Evolutionary conservation across 1,140 invertebrate species (phyloP).

Genomic region (Xylocopa sonorina): DNA sequence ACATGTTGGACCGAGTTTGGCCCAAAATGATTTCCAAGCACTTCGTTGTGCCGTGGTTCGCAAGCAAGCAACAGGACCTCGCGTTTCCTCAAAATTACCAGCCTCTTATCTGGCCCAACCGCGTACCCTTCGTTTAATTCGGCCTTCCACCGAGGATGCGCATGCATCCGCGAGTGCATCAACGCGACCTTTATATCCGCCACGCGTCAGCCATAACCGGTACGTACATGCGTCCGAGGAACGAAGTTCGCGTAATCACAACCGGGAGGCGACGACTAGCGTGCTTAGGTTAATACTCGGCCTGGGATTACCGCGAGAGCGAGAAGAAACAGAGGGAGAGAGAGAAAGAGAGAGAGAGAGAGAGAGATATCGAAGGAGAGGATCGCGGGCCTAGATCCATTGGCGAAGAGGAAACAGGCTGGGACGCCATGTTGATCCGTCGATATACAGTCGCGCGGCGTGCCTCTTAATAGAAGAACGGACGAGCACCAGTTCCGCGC

Average conservation of each 20-base stretch:
- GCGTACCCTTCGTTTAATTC: no score
- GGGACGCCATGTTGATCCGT: conserved; percentile 55
- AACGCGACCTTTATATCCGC: conserved; percentile 40
- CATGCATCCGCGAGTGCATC: no score
- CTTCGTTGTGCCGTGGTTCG: no score
- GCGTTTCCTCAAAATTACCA: conserved; percentile 2
- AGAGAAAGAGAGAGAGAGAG: neutral
- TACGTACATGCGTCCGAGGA: conserved; percentile 36
- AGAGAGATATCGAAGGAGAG: conserved; percentile 18
- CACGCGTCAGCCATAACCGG: conserved; percentile 48
- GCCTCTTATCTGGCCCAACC: neutral
- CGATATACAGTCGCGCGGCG: neutral
- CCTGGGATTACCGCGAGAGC: conserved; percentile 49
- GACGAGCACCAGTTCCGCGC: neutral
- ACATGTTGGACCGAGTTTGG: no score
- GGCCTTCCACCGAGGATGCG: conserved; percentile 14
- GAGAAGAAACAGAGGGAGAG: conserved; percentile 1
- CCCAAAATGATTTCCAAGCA: no score
- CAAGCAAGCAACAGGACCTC: neutral
- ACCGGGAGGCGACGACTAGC: conserved; percentile 66
- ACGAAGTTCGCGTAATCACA: conserved; percentile 59
- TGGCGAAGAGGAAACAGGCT: conserved; percentile 58
- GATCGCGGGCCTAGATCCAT: neutral
- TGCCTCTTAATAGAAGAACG: neutral
- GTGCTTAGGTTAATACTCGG: conserved; percentile 68